Base-by-base conservation (phyloP, 2,888 invertebrate genomes). In the Temnothorax unifasciatus region DNA sequence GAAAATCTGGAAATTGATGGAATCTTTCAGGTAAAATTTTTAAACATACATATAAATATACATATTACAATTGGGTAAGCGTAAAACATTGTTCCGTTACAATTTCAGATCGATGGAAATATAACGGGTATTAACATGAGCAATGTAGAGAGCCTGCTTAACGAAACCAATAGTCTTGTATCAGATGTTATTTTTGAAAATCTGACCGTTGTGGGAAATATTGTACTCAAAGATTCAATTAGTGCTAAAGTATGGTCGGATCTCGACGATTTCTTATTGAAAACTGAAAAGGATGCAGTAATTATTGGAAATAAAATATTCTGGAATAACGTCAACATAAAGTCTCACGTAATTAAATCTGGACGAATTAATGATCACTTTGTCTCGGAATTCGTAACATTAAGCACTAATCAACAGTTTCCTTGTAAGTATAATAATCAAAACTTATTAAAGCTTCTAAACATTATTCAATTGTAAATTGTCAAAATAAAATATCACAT, bases 281-380 rank as follows among this genome's bases (percentile, higher is more conserved):
- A 94, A 75, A 92, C 95, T 6, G 94, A 94, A 3, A 84, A 94
- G 54, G 86, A 92, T 2, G 90, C 94, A 0, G 86, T 83, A 15
- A 95, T 96, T 81, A 93, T 92, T 5, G 95, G 96, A 0, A 85
- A 89, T 0, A 96, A 96, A 93, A 92, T 89, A 0, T 96, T 96
- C 83, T 82, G 92, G 3, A 90, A 93, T 29, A 92, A 95, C 0
- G 92, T 96, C 0, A 90, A 89, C 9, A 50, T 93, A 18, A 68
- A 68, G 0, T 73, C 87, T 3, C 85, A 88, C 0, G 5, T 94
- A 44, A 92, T 96, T 0, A 84, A 90, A 41, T 95, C 95, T 15
- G 93, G 94, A 5, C 89, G 89, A 4, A 94, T 96, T 0, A 96
- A 95, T 88, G 93, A 94, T 18, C 95, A 96, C 81, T 88, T 93